These are phyloP conservation scores for Tenrec ecaudatus DNA, from an alignment of 2,113 vertebrate genomes.

Conservation along the genomic window DNA sequence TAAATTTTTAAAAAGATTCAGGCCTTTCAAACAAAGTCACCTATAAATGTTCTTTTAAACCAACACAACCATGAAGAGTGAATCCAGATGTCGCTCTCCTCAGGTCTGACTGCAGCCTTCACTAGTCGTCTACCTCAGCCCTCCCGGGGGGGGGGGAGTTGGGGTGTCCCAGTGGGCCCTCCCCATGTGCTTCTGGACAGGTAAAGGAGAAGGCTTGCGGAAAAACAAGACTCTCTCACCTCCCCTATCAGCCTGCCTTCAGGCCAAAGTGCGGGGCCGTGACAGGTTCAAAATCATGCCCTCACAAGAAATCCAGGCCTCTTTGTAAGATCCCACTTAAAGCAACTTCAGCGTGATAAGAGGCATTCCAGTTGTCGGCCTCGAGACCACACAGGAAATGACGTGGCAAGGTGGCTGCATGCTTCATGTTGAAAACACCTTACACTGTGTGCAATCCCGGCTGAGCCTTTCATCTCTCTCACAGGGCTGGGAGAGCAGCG, in stretches of 20 bases:
- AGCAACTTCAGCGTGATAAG: neutral
- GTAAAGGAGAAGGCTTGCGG: neutral
- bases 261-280: neutral
- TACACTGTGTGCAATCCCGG: neutral
- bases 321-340: neutral
- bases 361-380: neutral
- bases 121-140: neutral
- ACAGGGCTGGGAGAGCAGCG: too few relatives aligned
- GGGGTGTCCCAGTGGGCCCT: neutral
- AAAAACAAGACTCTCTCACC: neutral
- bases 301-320: neutral
- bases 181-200: neutral
- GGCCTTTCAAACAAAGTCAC: conserved; percentile 43
- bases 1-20: neutral
- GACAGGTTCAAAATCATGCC: neutral
- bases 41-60: neutral
- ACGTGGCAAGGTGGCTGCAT: neutral
- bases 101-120: neutral
- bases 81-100: conserved; percentile 13
- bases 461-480: neutral
- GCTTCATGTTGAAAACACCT: neutral
- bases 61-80: neutral
- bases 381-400: neutral
- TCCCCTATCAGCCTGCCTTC: neutral
- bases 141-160: too few relatives aligned